phyloP scores from a whole-genome alignment of 2,113 vertebrate genomes.

The Dasyurus viverrinus region DNA sequence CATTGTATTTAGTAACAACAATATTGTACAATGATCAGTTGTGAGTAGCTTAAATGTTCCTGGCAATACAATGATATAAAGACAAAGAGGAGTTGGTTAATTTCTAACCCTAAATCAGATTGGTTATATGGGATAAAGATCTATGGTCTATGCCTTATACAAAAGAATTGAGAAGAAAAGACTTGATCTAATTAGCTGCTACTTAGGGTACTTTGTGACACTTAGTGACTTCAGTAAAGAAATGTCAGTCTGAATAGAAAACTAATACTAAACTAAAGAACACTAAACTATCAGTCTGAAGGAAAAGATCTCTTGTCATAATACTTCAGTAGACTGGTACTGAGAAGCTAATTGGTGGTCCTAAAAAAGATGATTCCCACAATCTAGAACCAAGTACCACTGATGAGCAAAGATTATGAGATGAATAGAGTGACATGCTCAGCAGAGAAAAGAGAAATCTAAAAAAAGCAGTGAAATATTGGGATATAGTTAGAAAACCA shows the following conservation, averaged over 20 bases:
- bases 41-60: too few relatives aligned
- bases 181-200: background rate
- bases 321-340: background rate
- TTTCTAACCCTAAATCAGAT: background rate
- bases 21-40: too few relatives aligned
- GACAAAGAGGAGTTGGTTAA: background rate
- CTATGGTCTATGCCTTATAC: background rate
- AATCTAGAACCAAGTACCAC: background rate
- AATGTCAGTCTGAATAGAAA: background rate
- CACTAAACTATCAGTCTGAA: background rate
- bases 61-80: too few relatives aligned
- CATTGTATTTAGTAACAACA: too few relatives aligned
- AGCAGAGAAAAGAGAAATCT: background rate
- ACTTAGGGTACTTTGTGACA: background rate
- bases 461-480: too few relatives aligned
- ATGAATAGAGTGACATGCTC: background rate
- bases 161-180: background rate
- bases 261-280: too few relatives aligned
- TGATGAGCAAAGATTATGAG: background rate
- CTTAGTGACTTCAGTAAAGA: background rate
- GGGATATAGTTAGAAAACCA: background rate
- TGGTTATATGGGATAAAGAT: background rate
- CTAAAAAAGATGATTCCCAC: background rate
- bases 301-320: background rate
- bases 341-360: background rate